phyloP scores from a whole-genome alignment of 2,888 invertebrate species.

The Leucophora obtusa region DNA sequence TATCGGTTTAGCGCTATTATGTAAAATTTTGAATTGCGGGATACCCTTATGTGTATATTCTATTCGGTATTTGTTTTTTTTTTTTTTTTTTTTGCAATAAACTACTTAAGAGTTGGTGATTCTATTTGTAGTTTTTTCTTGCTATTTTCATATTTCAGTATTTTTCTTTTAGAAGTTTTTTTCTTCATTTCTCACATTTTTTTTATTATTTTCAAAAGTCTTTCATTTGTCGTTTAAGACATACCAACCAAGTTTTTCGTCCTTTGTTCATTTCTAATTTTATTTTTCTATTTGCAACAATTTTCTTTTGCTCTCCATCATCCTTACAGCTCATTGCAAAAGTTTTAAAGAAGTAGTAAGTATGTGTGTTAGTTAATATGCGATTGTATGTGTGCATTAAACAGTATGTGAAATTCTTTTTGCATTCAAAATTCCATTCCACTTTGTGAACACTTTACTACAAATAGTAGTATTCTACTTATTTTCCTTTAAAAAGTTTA shows the following conservation, averaged over 20 bases:
- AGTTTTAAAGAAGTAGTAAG: neutral
- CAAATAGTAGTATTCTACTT: constrained; percentile 11
- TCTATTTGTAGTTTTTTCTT: constrained; percentile 34
- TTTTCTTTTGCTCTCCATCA: constrained; percentile 8
- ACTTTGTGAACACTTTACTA: constrained; percentile 36
- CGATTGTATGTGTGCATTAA: constrained; percentile 7
- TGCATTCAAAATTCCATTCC: constrained; percentile 44
- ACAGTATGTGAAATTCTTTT: constrained; percentile 26
- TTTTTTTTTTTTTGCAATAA: constrained; percentile 38
- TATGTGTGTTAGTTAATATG: neutral
- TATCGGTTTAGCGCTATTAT: too few relatives aligned
- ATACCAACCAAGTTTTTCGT: constrained; percentile 27
- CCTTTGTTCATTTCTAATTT: constrained; percentile 51
- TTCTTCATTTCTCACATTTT: constrained; percentile 5
- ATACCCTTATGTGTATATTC: constrained; percentile 33
- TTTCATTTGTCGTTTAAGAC: constrained; percentile 56
- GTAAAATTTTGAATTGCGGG: too few relatives aligned
- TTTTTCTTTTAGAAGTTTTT: constrained; percentile 43
- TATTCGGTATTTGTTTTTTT: constrained; percentile 23
- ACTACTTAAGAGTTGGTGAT: constrained; percentile 51
- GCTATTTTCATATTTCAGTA: constrained; percentile 13
- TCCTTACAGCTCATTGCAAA: constrained; percentile 30
- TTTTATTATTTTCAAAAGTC: constrained; percentile 43
- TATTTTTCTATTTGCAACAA: constrained; percentile 48
- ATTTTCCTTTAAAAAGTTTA: neutral